phyloP scores from a whole-genome alignment of 2,113 vertebrate species.

The Phrynosoma platyrhinos region DNA sequence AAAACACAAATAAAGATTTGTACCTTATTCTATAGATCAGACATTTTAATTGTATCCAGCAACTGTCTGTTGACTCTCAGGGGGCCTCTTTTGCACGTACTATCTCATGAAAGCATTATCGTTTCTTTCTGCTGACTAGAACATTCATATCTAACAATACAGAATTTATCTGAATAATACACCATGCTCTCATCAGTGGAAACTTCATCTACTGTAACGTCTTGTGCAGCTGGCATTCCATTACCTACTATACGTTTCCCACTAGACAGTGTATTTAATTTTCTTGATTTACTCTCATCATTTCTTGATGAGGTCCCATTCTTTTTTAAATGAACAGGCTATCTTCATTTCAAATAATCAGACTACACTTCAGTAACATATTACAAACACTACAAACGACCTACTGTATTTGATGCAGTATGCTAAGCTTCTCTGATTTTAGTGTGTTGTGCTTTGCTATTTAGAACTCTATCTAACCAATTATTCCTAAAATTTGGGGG shows the following conservation, averaged over 20 bases:
- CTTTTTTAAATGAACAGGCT: conserved; percentile 60
- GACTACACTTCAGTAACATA: conserved; percentile 35
- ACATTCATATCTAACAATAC: conserved; percentile 15
- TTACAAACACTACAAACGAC: conserved; percentile 29
- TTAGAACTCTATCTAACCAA: conserved; percentile 25
- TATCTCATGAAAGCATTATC: neutral
- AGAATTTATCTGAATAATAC: neutral
- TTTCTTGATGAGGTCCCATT: conserved; percentile 51
- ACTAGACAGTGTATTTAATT: conserved; percentile 60
- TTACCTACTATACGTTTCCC: neutral
- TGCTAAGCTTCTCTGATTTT: conserved; percentile 15
- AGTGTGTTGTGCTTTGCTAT: conserved; percentile 15
- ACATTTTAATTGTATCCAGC: conserved; percentile 7
- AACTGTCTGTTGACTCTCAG: neutral
- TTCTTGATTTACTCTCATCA: conserved; percentile 58
- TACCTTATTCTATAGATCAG: neutral
- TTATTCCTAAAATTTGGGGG: conserved; percentile 21
- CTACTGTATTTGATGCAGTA: conserved; percentile 38
- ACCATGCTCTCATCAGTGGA: neutral
- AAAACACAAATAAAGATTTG: conserved; percentile 5
- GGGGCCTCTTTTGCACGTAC: neutral
- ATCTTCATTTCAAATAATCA: conserved; percentile 44
- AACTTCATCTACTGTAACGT: neutral
- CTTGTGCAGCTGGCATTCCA: conserved; percentile 26
- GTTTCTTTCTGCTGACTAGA: conserved; percentile 18